These are phyloP conservation scores for Peromyscus melanophrys DNA, from an alignment of 2,797 vertebrate genomes.

Conservation along the genomic window DNA sequence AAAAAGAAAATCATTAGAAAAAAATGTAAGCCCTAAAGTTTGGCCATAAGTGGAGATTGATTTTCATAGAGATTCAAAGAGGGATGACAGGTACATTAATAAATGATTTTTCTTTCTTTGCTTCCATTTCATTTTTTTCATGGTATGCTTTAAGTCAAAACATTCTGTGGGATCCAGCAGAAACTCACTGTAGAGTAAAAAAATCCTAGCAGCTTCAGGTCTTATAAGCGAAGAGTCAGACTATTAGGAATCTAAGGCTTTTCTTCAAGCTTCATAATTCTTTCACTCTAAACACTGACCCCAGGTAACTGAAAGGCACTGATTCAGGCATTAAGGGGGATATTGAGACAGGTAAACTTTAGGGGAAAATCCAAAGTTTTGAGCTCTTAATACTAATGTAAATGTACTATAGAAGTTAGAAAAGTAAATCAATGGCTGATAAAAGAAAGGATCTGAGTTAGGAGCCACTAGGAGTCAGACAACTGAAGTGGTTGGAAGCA, in stretches of 20 bases:
- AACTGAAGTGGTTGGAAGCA: not conserved
- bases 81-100: constrained; percentile 63
- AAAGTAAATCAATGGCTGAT: not conserved
- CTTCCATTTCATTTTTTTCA: constrained; percentile 58
- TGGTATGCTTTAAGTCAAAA: constrained; percentile 32
- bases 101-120: constrained; percentile 58
- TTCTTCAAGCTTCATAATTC: not conserved
- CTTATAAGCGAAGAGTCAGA: constrained; percentile 32
- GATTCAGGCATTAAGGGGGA: not conserved
- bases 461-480: not conserved
- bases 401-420: too few relatives aligned
- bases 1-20: constrained; percentile 68
- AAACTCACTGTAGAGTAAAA: constrained; percentile 51
- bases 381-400: not conserved
- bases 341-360: not conserved
- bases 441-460: not conserved
- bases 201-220: not conserved
- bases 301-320: not conserved
- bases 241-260: not conserved
- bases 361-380: not conserved
- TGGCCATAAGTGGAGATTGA: constrained; percentile 80
- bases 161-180: constrained; percentile 49
- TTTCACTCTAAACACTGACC: not conserved
- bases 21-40: constrained; percentile 65
- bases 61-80: constrained; percentile 79